These are phyloP conservation scores for Arvicola amphibius DNA, from an alignment of 2,797 vertebrate genomes.

Conservation along the genomic window DNA sequence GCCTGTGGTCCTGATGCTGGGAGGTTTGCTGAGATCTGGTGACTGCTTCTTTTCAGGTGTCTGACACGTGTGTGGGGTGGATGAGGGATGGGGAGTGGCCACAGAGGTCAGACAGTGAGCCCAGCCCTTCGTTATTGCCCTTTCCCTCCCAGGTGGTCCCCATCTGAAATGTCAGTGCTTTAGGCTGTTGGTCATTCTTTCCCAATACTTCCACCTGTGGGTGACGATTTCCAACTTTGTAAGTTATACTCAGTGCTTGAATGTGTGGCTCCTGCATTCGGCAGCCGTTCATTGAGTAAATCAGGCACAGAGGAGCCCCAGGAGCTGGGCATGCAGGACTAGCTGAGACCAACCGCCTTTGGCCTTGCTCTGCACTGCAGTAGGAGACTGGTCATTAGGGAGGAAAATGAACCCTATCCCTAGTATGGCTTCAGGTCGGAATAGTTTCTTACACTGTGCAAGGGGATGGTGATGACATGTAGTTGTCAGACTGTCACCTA, in stretches of 20 bases:
- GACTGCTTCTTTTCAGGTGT: fast-evolving
- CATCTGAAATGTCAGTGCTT: fast-evolving
- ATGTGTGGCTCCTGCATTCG: background rate
- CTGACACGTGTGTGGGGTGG: fast-evolving
- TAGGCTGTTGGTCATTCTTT: fast-evolving
- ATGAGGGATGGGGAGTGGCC: background rate
- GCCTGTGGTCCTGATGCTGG: background rate
- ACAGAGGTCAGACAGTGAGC: fast-evolving
- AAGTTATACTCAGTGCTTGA: background rate
- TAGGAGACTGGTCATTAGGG: fast-evolving
- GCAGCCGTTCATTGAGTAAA: fast-evolving
- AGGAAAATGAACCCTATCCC: fast-evolving
- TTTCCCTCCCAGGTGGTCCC: background rate
- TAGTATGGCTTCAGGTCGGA: background rate
- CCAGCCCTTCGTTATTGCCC: fast-evolving
- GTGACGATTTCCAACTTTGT: background rate
- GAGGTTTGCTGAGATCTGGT: fast-evolving
- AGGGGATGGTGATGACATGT: fast-evolving
- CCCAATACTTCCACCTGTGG: fast-evolving
- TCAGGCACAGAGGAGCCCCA: background rate
- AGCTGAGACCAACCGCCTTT: background rate
- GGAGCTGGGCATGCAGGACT: background rate
- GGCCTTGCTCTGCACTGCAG: fast-evolving
- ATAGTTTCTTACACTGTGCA: fast-evolving
- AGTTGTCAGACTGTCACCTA: background rate